phyloP scores from a whole-genome alignment of 92 coral and sea anemone species.

The Umimayanthus kanabou region DNA sequence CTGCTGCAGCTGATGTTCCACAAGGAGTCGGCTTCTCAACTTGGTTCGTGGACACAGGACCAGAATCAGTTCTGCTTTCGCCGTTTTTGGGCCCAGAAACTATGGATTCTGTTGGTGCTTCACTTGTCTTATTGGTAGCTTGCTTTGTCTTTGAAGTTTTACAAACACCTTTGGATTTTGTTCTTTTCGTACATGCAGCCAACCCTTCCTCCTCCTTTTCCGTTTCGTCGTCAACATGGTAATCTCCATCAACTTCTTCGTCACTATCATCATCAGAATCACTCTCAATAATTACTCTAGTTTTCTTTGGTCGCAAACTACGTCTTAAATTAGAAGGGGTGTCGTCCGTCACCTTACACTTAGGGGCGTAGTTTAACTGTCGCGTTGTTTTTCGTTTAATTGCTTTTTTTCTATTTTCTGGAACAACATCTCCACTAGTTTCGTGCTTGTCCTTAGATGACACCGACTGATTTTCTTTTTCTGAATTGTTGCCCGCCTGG shows the following conservation, averaged over 20 bases:
- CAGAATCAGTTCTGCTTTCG: not conserved
- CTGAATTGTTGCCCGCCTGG: too few species aligned
- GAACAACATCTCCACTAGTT: not conserved
- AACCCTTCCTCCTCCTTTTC: not conserved
- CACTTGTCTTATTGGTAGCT: not conserved
- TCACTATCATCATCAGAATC: conserved; percentile 28
- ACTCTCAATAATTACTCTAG: conserved; percentile 1
- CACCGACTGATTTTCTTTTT: not conserved
- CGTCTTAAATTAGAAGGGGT: conserved; percentile 12
- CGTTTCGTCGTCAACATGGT: not conserved
- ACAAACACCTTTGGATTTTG: not conserved
- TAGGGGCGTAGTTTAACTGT: not conserved
- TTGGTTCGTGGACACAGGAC: not conserved
- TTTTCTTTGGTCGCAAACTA: conserved; percentile 16
- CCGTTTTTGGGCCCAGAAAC: not conserved
- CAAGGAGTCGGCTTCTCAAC: not conserved
- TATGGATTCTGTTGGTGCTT: not conserved
- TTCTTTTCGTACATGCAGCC: not conserved
- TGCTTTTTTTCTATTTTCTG: not conserved
- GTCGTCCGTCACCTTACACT: not conserved
- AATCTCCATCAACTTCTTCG: not conserved
- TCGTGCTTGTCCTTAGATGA: not conserved
- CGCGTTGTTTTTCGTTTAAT: not conserved
- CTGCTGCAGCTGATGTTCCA: not conserved
- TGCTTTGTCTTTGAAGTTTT: not conserved